Percentiles rank a stretch among this genome's conserved stretches.
These are phyloP conservation scores for Sceloporus undulatus DNA, from an alignment of 2,113 vertebrate genomes.

Conservation along the genomic window DNA sequence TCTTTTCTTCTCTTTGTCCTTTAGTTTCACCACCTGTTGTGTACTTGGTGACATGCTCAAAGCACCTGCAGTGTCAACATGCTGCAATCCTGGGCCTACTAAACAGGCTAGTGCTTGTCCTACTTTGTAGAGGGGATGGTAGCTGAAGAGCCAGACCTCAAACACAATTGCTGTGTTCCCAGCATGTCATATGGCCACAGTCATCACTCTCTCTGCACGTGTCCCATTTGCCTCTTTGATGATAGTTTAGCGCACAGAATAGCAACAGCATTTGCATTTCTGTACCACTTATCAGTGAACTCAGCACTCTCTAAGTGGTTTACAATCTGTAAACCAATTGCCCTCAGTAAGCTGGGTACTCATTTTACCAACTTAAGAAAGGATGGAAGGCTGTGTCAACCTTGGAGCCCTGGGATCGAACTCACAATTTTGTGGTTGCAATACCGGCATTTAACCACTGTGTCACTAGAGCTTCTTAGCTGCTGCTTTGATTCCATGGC, in stretches of 20 bases:
- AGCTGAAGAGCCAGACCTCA: neutral
- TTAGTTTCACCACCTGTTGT: neutral
- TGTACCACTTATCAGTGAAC: neutral
- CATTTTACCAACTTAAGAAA: no score
- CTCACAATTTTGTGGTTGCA: no score
- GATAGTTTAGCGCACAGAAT: no score
- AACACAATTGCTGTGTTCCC: neutral
- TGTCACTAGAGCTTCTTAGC: no score
- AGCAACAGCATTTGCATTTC: neutral
- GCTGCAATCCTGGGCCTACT: neutral
- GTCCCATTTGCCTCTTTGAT: neutral
- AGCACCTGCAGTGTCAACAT: neutral
- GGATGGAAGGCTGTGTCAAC: no score
- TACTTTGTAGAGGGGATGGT: neutral
- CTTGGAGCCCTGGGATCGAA: no score
- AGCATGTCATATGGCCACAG: neutral
- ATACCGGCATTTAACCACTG: no score
- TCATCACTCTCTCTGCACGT: neutral
- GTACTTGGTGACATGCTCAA: neutral
- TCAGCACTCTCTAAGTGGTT: neutral
- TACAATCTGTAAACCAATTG: neutral
- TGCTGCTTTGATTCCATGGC: no score
- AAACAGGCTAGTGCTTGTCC: neutral
- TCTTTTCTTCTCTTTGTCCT: neutral
- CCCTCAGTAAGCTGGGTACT: neutral